Evolutionary conservation across 2,113 vertebrate genomes (phyloP).

Genomic region (Phrynocephalus versicolor): DNA sequence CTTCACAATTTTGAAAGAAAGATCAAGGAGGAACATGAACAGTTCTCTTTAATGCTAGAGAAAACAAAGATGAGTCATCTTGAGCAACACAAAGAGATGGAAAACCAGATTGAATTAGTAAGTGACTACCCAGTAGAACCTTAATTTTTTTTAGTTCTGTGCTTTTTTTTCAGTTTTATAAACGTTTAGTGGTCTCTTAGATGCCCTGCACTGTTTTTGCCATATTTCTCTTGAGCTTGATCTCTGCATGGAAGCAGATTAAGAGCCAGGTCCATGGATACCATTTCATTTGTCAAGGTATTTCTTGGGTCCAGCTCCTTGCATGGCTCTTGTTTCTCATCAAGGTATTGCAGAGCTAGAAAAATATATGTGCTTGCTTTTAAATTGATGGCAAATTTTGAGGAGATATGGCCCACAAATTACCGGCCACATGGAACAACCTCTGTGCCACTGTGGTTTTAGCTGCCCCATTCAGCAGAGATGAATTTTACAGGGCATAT

Average conservation of each 20-base stretch:
- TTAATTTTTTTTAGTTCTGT: not conserved
- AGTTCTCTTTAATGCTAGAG: constrained; percentile 83
- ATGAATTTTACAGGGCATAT: too few species aligned
- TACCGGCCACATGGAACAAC: not conserved
- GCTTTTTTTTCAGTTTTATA: not conserved
- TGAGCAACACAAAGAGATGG: constrained; percentile 82
- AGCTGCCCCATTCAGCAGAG: not conserved
- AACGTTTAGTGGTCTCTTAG: not conserved
- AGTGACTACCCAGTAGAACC: constrained; percentile 36
- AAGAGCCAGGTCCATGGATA: not conserved
- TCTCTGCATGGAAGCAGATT: not conserved
- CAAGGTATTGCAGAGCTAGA: not conserved
- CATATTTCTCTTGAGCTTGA: not conserved
- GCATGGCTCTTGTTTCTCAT: too few species aligned
- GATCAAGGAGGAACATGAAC: constrained; percentile 79
- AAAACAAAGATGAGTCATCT: constrained; percentile 77
- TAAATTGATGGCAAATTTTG: not conserved
- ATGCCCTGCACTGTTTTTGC: not conserved
- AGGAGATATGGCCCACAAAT: not conserved
- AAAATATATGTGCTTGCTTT: not conserved
- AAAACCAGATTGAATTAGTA: constrained; percentile 86
- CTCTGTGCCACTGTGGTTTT: not conserved
- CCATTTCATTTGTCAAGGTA: too few species aligned
- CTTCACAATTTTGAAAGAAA: constrained; percentile 82
- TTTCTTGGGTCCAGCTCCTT: too few species aligned